phyloP scores from a whole-genome alignment of 2,113 vertebrate genomes.

The Scomber colias region DNA sequence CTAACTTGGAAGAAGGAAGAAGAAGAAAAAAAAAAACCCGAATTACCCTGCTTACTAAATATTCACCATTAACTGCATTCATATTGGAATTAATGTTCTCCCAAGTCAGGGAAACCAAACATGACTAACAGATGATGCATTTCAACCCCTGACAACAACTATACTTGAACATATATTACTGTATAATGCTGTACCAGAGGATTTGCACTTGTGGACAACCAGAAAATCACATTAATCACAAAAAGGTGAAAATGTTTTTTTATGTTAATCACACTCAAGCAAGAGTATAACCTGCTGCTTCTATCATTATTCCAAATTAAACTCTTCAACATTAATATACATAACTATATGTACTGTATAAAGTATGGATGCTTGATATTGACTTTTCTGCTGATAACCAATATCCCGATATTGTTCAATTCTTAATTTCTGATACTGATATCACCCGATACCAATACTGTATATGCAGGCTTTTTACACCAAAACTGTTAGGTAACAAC shows the following conservation, averaged over 20 bases:
- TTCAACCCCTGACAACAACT: conserved; percentile 9
- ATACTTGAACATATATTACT: background rate
- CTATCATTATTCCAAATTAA: background rate
- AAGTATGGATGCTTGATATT: no score
- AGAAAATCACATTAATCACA: background rate
- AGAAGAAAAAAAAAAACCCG: conserved; percentile 4
- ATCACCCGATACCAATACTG: no score
- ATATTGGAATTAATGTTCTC: background rate
- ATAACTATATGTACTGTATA: background rate
- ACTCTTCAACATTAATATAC: background rate
- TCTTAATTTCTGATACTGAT: no score
- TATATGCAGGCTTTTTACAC: no score
- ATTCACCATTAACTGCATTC: background rate
- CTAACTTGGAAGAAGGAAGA: conserved; percentile 2
- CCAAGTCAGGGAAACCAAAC: background rate
- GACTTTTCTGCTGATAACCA: no score
- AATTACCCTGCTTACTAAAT: background rate
- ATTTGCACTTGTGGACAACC: conserved; percentile 13
- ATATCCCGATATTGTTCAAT: no score
- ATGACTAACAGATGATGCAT: conserved; percentile 41
- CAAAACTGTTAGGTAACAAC: no score
- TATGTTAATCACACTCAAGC: background rate
- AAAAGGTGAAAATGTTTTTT: background rate
- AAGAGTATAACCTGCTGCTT: background rate
- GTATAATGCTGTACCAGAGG: background rate